These are phyloP conservation scores for Poecile atricapillus DNA, from an alignment of 2,113 vertebrate species.

Conservation along the genomic window DNA sequence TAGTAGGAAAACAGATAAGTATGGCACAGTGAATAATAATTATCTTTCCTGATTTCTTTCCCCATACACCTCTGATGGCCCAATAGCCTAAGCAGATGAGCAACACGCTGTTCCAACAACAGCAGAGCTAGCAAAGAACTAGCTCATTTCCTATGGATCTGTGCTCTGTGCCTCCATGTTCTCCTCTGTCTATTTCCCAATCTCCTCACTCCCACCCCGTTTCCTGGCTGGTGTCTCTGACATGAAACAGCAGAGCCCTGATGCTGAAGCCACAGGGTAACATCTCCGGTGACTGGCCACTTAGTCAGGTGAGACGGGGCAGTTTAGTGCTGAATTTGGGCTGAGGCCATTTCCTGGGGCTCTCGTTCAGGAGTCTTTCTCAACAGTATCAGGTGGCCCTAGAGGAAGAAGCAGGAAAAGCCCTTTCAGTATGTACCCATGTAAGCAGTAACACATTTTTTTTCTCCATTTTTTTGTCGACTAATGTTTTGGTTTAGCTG, in stretches of 20 bases:
- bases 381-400: background rate
- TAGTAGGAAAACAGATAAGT: background rate
- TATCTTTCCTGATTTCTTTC: background rate
- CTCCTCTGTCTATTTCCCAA: background rate
- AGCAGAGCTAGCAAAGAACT: background rate
- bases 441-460: background rate
- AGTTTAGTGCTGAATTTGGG: background rate
- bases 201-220: background rate
- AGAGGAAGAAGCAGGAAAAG: background rate
- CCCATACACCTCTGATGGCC: background rate
- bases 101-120: background rate
- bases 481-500: background rate
- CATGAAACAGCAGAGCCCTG: background rate
- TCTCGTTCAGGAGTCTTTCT: background rate
- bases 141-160: background rate
- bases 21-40: background rate
- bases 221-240: background rate
- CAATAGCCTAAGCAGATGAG: background rate
- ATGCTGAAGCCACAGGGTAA: background rate
- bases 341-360: background rate
- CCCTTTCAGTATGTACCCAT: background rate
- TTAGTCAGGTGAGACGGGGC: background rate
- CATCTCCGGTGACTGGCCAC: accelerated
- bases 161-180: background rate
- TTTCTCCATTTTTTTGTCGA: background rate